Evolutionary conservation across 2,113 vertebrate species (phyloP).

Genomic region (human (Homo sapiens)): DNA sequence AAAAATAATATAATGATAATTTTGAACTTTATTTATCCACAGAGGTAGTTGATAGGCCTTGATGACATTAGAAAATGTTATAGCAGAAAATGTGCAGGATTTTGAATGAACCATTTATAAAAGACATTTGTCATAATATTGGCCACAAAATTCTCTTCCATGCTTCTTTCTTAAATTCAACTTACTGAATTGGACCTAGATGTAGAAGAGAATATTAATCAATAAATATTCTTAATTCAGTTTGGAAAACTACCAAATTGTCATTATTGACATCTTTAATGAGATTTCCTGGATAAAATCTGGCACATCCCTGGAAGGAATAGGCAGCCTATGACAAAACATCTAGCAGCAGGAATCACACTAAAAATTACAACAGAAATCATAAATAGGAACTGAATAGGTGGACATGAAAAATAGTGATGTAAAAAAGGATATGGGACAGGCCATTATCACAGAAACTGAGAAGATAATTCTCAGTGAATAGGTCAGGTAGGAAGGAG

Average conservation of each 20-base stretch:
- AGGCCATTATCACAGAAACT: neutral
- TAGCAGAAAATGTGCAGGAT: neutral
- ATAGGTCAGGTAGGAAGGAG: neutral
- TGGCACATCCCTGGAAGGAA: neutral
- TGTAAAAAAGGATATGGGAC: neutral
- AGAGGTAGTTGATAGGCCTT: neutral
- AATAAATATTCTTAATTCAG: neutral
- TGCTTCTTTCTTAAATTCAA: neutral
- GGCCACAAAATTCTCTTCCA: neutral
- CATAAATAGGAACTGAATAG: neutral
- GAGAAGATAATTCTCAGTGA: neutral
- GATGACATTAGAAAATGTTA: neutral
- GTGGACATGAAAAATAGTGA: neutral
- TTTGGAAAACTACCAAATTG: neutral
- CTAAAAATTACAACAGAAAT: neutral
- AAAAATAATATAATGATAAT: neutral
- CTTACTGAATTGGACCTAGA: neutral
- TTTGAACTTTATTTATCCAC: neutral
- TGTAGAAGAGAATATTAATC: neutral
- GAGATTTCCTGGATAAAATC: neutral
- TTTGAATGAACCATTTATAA: neutral
- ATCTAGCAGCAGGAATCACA: neutral
- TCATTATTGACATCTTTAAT: neutral
- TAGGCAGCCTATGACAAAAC: neutral
- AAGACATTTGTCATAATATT: neutral